A percentile compares a stretch with the other conserved stretches of the same genome.
phyloP scores from a whole-genome alignment of 2,797 vertebrate genomes.

The Cossypha polioptera region DNA sequence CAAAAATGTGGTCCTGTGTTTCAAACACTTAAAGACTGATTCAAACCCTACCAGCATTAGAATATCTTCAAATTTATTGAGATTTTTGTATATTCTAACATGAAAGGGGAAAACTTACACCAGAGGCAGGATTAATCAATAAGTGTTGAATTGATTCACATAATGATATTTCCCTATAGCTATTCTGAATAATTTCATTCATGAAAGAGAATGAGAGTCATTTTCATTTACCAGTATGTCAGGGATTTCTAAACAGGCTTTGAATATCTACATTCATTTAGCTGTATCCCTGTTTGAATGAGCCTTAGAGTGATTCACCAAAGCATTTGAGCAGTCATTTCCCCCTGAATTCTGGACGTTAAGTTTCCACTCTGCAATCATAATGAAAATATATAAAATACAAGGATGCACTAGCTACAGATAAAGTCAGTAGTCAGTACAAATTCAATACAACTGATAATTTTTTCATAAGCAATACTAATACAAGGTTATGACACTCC shows the following conservation, averaged over 20 bases:
- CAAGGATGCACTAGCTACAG: not conserved
- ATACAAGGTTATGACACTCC: not conserved
- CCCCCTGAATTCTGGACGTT: not conserved
- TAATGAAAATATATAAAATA: not conserved
- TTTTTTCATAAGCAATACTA: not conserved
- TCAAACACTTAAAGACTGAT: not conserved
- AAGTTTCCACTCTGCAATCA: not conserved
- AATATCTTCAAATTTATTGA: not conserved
- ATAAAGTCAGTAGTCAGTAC: not conserved
- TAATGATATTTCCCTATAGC: constrained; percentile 16
- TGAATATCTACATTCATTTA: constrained; percentile 21
- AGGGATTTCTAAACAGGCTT: constrained; percentile 8
- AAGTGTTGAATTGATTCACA: not conserved
- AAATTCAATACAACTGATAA: not conserved
- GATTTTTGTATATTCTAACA: not conserved
- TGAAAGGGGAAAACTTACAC: not conserved
- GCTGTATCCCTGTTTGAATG: not conserved
- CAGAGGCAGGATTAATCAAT: not conserved
- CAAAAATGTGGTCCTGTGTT: not conserved
- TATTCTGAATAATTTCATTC: constrained; percentile 41
- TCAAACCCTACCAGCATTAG: not conserved
- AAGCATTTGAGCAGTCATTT: not conserved
- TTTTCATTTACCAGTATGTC: constrained; percentile 37
- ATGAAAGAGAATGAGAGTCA: not conserved
- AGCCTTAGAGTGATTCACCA: constrained; percentile 12